Conservation (phyloP, 2,113 vertebrate species). For the Stegostoma tigrinum region DNA sequence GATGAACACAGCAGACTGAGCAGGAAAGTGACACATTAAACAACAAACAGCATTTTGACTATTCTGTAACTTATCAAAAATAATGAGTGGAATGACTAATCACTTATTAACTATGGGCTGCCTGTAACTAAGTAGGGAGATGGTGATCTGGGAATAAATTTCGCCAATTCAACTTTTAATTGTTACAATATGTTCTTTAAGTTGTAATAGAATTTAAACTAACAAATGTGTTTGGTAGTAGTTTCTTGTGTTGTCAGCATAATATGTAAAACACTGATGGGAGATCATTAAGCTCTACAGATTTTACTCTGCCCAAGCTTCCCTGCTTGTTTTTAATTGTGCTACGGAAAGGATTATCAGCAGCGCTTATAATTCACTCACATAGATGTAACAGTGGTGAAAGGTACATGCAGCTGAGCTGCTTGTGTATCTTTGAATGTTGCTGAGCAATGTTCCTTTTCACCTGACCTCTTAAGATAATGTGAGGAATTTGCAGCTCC, state of each 20-base stretch:
- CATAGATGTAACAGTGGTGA: neutral
- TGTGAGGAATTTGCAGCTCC: neutral
- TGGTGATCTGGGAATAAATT: neutral
- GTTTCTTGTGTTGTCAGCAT: neutral
- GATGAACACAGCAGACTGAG: no score
- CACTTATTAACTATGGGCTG: neutral
- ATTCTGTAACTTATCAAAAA: neutral
- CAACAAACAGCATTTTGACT: neutral
- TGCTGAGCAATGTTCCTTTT: neutral
- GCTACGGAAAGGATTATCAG: neutral
- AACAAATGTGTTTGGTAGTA: neutral
- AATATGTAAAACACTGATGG: neutral
- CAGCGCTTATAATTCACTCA: neutral
- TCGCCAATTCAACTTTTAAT: neutral
- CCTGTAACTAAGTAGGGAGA: neutral
- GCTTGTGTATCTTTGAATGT: neutral
- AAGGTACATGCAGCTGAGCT: neutral
- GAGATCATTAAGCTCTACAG: neutral
- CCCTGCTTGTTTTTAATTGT: neutral
- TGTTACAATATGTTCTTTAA: neutral
- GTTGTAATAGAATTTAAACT: neutral
- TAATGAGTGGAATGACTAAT: neutral
- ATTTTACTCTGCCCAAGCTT: neutral
- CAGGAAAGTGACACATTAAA: neutral
- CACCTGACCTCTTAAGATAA: neutral